A percentile compares a stretch with the other conserved stretches of the same genome.
Evolutionary conservation across 2,797 vertebrate species (phyloP).

Genomic region (Lacerta agilis): DNA sequence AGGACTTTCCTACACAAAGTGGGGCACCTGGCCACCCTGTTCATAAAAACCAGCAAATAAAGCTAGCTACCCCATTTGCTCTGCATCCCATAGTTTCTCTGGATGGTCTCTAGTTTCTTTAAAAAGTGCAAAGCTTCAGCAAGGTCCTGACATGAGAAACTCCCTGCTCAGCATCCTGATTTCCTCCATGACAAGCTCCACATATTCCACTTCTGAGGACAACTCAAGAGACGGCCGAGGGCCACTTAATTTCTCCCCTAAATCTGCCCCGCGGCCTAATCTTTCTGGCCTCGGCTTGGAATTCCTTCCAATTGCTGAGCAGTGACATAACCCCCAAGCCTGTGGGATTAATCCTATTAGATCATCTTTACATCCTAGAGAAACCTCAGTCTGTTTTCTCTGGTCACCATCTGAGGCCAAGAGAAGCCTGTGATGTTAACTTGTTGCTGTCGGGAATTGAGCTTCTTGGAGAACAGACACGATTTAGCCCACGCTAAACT

Average conservation of each 20-base stretch:
- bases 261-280: neutral
- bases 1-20: too few relatives aligned
- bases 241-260: neutral
- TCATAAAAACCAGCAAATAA: too few relatives aligned
- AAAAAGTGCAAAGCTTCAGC: neutral
- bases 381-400: conserved; percentile 25
- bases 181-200: neutral
- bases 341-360: conserved; percentile 18
- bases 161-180: neutral
- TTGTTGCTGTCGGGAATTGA: neutral
- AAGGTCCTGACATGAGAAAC: neutral
- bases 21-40: too few relatives aligned
- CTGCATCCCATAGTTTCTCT: neutral
- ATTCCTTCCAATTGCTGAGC: conserved; percentile 34
- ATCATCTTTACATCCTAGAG: conserved; percentile 16
- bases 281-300: conserved; percentile 21
- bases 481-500: neutral
- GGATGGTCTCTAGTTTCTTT: neutral
- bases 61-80: neutral
- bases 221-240: neutral
- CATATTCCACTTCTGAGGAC: conserved; percentile 30
- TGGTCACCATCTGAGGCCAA: neutral
- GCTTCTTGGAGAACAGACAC: neutral
- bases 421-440: neutral
- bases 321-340: conserved; percentile 8